Evolutionary conservation across 2,888 invertebrate species (phyloP), one percentile per base, ranked within the genome.

Genomic region (Dasypolia templi): DNA sequence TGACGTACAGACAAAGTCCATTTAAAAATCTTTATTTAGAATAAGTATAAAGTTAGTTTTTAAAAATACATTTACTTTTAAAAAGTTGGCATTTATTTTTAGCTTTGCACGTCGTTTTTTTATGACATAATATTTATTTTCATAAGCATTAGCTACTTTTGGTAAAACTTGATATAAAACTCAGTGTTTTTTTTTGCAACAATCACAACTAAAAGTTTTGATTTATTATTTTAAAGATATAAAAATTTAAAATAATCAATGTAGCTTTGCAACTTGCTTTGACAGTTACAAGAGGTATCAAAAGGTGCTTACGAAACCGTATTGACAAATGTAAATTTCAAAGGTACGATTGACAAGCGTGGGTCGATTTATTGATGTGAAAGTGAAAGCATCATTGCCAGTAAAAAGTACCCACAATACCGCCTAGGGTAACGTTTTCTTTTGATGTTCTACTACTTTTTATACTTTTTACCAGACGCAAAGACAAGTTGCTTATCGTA

Each of bases 31-130:
- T 39, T 35, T 29, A 3, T 51, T 22, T 42, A n/a, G 12, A 70
- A 51, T 42, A 69, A 39, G 53, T 44, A 53, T 32, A 55, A 72
- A 44, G 4, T 72, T 17, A 1, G 17, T 72, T 9, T 56, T 73
- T 29, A 26, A 74, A 58, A 49, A 19, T 26, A 42, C 11, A 49
- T 72, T 72, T 32, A 44, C 35, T 72, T 46, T 46, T 17, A 46
- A 9, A 26, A 56, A 39, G 29, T 17, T 72, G 35, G 22, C 22
- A 44, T 32, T 55, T 35, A 72, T 29, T n/a, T 56, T 46, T n/a
- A 72, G 46, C 44, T 72, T 56, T 46, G 35, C 29, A 39, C 19
- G 72, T 56, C 14, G 14, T 14, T 42, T 49, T n/a, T 46, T 46
- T 32, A 49, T 42, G n/a, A 19, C n/a, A n/a, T 19, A n/a, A 0